Evolutionary conservation across 2,888 invertebrate genomes (phyloP).

Genomic region (Pyrochroa serraticornis): DNA sequence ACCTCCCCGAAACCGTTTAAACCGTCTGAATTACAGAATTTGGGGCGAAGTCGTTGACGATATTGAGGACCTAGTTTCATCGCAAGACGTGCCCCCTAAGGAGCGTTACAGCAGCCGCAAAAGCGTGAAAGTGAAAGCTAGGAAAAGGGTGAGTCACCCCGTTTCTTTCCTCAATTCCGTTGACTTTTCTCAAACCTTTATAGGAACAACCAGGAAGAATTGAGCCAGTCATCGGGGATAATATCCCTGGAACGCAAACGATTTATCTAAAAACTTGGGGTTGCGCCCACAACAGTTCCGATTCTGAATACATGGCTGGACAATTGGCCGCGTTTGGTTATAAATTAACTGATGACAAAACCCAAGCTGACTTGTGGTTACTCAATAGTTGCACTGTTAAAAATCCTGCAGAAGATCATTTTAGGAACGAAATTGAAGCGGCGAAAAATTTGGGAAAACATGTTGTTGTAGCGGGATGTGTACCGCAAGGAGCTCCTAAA

Average conservation of each 20-base stretch:
- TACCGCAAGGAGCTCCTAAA: slow-evolving; percentile 91
- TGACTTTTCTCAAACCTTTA: neutral
- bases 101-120: slow-evolving; percentile 76
- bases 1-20: neutral
- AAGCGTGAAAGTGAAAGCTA: slow-evolving; percentile 69
- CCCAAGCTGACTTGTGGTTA: slow-evolving; percentile 89
- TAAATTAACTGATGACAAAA: slow-evolving; percentile 78
- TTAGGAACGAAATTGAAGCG: slow-evolving; percentile 84
- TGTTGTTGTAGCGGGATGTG: slow-evolving; percentile 96
- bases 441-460: slow-evolving; percentile 77
- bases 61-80: slow-evolving; percentile 83
- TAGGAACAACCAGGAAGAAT: slow-evolving; percentile 13
- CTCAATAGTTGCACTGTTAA: slow-evolving; percentile 98
- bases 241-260: slow-evolving; percentile 74
- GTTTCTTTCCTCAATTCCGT: too few relatives aligned
- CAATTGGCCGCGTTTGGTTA: slow-evolving; percentile 89
- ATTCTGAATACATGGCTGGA: slow-evolving; percentile 99
- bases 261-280: slow-evolving; percentile 96
- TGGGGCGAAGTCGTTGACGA: slow-evolving; percentile 78
- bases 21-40: neutral
- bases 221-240: slow-evolving; percentile 41
- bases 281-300: slow-evolving; percentile 96
- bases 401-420: slow-evolving; percentile 94
- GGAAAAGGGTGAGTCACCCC: slow-evolving; percentile 29
- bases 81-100: slow-evolving; percentile 80